Evolutionary conservation across 2,888 invertebrate genomes (phyloP), one percentile per base, ranked within the genome.

Genomic region (Erebia ligea): DNA sequence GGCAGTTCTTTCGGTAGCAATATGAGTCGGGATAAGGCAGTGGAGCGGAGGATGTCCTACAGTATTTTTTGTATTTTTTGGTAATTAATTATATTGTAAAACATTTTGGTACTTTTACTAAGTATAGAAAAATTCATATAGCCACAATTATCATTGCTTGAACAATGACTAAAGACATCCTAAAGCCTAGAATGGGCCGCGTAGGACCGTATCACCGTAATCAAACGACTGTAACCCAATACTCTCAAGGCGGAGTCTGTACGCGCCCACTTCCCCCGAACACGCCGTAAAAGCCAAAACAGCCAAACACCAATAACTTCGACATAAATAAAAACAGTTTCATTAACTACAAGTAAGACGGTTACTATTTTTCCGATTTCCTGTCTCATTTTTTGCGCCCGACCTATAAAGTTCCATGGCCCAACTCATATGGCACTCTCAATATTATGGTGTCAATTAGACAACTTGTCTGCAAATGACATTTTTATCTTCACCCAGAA

Each of bases 361-460:
- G 54, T 40, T 40, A 17, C n/a, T 54, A n/a, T 19, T 13, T 52
- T 64, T 64, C 40, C 64, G 50, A 54, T 54, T 64, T 64, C 52
- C 52, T 34, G 17, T 64, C 54, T 17, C 52, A 40, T 64, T 64
- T 52, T 64, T 52, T 42, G 8, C n/a, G 17, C n/a, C 17, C 4
- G 34, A 21, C 25, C 13, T 10, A 21, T 10, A 25, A 11, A 34
- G 6, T 34, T 34, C 34, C 34, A 34, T 34, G 52, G n/a, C n/a
- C n/a, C 25, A 48, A 50, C 48, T 10, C 64, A 54, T 40, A 54
- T 17, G 17, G 52, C 13, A 11, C 52, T 50, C 54, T 54, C 40
- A 64, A 52, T 64, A 64, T 64, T 52, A 64, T 66, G 56, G 45
- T 66, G 65, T 66, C 66, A 66, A 66, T 66, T 66, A 66, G 66